Base-by-base conservation (phyloP, 2,113 vertebrate genomes). In the Carassius gibelio region DNA sequence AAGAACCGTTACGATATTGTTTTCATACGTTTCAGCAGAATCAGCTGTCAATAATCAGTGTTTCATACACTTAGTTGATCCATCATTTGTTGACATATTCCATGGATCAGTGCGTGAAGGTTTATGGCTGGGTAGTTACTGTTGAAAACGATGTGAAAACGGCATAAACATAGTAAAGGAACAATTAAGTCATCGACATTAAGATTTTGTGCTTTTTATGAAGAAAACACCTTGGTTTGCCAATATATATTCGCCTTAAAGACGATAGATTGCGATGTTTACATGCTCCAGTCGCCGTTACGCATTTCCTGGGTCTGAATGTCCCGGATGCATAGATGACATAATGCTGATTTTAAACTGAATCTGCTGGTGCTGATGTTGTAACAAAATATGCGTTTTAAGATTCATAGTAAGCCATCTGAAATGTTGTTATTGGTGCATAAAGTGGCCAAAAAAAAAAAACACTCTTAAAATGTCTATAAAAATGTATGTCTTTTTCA, bases 251-350 rank as follows among this genome's bases (percentile, higher is more conserved):
- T 79, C 61, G 55, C 9, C 17, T 30, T 26, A 71, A 81, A 50
- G 86, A 76, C 61, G 17, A 68, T 66, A 85, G 36, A 76, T 79
- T 55, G 61, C 23, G 36, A 48, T 75, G 75, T 83, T 82, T 83
- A 82, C 34, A 83, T 21, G 48, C 45, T 45, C 50, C 72, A 34
- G 57, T 59, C 21, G 57, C 48, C 10, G 19, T 75, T 66, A 71
- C 69, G 84, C 84, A 88, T 68, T 84, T 84, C 75, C 26, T 77
- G 34, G 42, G 5, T 81, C 57, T 52, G 42, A 62, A 75, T 19
- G 19, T 72, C 68, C 77, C 75, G 76, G 75, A 34, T 79, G 66
- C 2, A 45, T 2, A 36, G 42, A 82, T 82, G 80, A 82, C 80
- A 82, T 82, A 36, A 82, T 69, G 42, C 42, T 82, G 1, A 69